These are phyloP conservation scores for Pseudopleuronectes americanus DNA, from an alignment of 2,797 vertebrate genomes.

Conservation along the genomic window DNA sequence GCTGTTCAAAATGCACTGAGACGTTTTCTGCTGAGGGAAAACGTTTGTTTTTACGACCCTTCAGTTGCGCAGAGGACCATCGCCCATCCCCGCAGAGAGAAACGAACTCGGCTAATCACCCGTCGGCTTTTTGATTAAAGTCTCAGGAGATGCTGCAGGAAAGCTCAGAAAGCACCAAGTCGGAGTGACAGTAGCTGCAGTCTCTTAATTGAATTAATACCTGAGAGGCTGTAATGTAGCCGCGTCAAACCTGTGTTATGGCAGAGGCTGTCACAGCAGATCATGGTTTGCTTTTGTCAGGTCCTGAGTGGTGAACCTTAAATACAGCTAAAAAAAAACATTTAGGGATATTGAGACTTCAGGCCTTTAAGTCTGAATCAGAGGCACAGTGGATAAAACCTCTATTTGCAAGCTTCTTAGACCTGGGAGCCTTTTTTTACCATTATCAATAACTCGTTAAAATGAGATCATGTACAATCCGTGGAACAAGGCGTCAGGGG, in stretches of 20 bases:
- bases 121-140: constrained; percentile 25
- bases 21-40: not conserved
- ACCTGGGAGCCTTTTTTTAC: not conserved
- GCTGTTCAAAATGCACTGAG: no score
- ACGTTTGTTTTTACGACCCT: constrained; percentile 4
- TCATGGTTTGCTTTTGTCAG: no score
- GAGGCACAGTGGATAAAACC: no score
- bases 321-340: constrained; percentile 17
- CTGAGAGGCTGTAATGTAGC: constrained; percentile 48
- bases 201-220: constrained; percentile 61
- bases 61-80: no score
- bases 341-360: not conserved
- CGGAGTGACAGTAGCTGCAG: constrained; percentile 42
- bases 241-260: constrained; percentile 5
- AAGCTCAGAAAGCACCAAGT: constrained; percentile 40
- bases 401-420: not conserved
- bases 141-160: constrained; percentile 23
- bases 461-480: constrained; percentile 3
- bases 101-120: constrained; percentile 25
- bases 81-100: not conserved
- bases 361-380: not conserved
- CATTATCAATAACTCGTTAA: not conserved
- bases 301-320: constrained; percentile 10
- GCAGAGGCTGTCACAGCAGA: constrained; percentile 30
- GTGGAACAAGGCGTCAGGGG: not conserved